Evolutionary conservation across 2,797 vertebrate genomes (phyloP).

Genomic region (Urophycis tenuis): DNA sequence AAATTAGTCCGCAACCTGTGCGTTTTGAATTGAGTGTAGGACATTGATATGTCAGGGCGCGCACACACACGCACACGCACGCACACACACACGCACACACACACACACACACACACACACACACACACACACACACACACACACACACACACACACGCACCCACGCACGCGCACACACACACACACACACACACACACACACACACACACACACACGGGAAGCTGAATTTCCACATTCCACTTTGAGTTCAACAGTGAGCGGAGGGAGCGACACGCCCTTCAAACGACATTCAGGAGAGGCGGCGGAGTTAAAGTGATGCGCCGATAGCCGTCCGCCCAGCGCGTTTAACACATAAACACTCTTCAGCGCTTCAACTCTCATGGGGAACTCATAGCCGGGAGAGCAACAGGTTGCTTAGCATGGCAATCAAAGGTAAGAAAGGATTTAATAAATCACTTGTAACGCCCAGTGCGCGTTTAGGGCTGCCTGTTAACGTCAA

Average conservation of each 20-base stretch:
- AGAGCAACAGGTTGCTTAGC: constrained; percentile 27
- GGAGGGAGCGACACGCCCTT: constrained; percentile 52
- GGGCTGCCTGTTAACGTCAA: not conserved
- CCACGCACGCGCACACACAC: not conserved
- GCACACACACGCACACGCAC: not conserved
- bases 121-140: too few relatives aligned
- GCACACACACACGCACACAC: too few relatives aligned
- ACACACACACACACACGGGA: constrained; percentile 12
- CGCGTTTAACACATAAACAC: not conserved
- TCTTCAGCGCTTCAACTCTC: not conserved
- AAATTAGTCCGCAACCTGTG: not conserved
- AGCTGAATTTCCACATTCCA: constrained; percentile 51
- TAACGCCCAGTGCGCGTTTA: not conserved
- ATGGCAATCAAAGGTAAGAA: constrained; percentile 49
- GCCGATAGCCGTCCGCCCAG: constrained; percentile 17
- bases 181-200: constrained; percentile 10
- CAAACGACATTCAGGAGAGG: constrained; percentile 7
- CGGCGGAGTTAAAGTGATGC: constrained; percentile 50
- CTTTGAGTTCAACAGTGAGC: constrained; percentile 8
- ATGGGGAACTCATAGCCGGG: constrained; percentile 10
- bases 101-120: too few relatives aligned
- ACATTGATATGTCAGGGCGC: not conserved
- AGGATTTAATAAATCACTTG: not conserved
- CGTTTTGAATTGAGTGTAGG: not conserved
- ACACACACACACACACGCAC: constrained; percentile 4